A percentile compares a stretch with the other conserved stretches of the same genome.
Evolutionary conservation across 1,140 invertebrate genomes (phyloP).

Genomic region (Apis mellifera): DNA sequence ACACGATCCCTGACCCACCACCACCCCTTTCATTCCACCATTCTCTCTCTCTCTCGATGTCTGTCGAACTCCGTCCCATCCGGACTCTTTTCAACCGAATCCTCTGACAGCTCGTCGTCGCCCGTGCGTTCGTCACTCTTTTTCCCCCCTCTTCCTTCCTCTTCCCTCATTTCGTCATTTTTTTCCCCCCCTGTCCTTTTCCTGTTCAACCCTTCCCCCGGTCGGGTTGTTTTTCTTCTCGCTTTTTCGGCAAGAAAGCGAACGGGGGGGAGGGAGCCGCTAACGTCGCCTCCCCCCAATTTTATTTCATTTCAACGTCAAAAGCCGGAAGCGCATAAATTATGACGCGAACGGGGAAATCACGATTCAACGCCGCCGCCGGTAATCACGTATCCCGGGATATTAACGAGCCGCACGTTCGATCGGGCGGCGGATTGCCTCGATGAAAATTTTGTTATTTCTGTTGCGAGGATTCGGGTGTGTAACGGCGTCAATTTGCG

Average conservation of each 20-base stretch:
- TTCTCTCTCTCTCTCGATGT: constrained; percentile 9
- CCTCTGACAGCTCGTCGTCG: constrained; percentile 5
- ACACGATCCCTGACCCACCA: neutral
- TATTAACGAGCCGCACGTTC: constrained; percentile 40
- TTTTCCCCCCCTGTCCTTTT: neutral
- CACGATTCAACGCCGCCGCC: constrained; percentile 39
- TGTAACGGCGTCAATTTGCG: constrained; percentile 19
- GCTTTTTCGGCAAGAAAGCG: neutral
- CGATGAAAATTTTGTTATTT: constrained; percentile 51
- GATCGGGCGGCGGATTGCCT: constrained; percentile 32
- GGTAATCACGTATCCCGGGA: constrained; percentile 48
- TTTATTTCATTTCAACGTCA: constrained; percentile 50
- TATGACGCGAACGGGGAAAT: constrained; percentile 54
- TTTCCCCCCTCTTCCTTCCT: neutral
- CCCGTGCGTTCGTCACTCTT: neutral
- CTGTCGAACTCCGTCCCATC: constrained; percentile 19
- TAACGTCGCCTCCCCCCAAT: constrained; percentile 1
- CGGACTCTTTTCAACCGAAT: constrained; percentile 22
- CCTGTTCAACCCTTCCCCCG: too few species aligned
- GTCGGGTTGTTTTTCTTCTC: neutral
- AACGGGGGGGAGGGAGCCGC: neutral
- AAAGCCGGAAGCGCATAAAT: constrained; percentile 62
- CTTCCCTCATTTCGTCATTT: neutral
- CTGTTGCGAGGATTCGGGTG: constrained; percentile 5
- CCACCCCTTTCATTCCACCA: neutral